Evolutionary conservation across 2,797 vertebrate genomes (phyloP).

Genomic region (Acanthiza pusilla): DNA sequence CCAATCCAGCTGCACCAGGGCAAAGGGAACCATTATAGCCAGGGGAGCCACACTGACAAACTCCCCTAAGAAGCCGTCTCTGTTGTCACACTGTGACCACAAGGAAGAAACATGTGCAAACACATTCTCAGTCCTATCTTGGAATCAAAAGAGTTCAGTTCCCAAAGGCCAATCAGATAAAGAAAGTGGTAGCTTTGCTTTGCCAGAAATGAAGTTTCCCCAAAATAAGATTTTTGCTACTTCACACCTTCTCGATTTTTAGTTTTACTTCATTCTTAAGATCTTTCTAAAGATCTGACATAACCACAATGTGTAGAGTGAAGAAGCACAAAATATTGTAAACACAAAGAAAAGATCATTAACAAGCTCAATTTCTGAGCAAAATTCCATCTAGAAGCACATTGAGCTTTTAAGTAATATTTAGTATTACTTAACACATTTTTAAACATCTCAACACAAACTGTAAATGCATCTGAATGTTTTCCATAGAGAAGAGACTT

Average conservation of each 20-base stretch:
- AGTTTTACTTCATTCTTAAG: background rate
- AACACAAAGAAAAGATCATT: background rate
- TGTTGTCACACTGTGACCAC: background rate
- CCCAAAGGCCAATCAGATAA: background rate
- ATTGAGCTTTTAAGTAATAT: background rate
- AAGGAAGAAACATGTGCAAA: background rate
- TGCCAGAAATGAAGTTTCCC: background rate
- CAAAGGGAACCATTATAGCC: background rate
- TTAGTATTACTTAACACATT: slow-evolving; percentile 20
- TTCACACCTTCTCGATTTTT: background rate
- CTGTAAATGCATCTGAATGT: slow-evolving; percentile 55
- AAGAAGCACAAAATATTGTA: background rate
- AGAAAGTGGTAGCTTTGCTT: background rate
- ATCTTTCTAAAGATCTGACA: background rate
- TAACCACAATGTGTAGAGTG: background rate
- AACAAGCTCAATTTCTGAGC: background rate
- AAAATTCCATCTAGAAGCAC: background rate
- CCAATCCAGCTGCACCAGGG: background rate
- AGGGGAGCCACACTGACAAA: background rate
- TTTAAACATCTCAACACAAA: slow-evolving; percentile 32
- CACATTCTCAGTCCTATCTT: background rate
- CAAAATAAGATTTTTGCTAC: background rate
- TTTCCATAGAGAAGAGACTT: slow-evolving; percentile 53
- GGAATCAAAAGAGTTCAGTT: background rate
- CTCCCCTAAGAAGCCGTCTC: background rate